Base-by-base conservation (phyloP, 2,888 invertebrate species). In the Augochlorella aurata region DNA sequence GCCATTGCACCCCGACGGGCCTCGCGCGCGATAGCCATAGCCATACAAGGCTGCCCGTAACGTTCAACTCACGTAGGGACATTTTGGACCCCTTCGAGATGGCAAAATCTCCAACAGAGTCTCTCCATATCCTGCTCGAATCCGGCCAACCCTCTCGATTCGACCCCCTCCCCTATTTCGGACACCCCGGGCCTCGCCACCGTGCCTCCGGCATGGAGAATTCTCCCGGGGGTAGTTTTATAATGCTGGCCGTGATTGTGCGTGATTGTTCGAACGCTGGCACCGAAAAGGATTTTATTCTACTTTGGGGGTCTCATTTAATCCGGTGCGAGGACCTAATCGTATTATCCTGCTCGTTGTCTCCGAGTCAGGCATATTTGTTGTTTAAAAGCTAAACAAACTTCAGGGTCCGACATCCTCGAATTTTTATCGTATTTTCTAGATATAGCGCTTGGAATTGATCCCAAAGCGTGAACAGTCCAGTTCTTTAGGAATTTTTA, bases 221-320 rank as follows among this genome's bases (percentile, higher is more conserved):
- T 77, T 90, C 90, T 89, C 91, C 74, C 82, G 83, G 88, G 91
- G 89, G 88, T 88, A 91, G 91, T 92, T 90, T 91, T 90, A 91
- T 90, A 92, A 92, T 91, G 90, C 89, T 85, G 84, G 81, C 84
- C 85, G 91, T 91, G 91, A 92, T 92, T 92, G 90, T 88, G 88
- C 90, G 90, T 90, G 91, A 92, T 92, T 91, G 91, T 90, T 84
- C 85, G 86, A 87, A 81, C 85, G 85, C 85, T 29, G 63, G 29
- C 87, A 79, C 67, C 79, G 74, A 75, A 72, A 85, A 85, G 73
- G 78, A 71, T 71, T 81, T 80, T 80, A 70, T 67, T 74, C 58
- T 38, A 54, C 58, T 80, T 81, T 52, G 70, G 29, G 74, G 70
- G 38, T 70, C 66, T 74, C 50, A 70, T 74, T 80, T 80, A 80